A percentile compares a stretch with the other conserved stretches of the same genome.
phyloP scores from a whole-genome alignment of 2,888 invertebrate species.

The Acleris sparsana region DNA sequence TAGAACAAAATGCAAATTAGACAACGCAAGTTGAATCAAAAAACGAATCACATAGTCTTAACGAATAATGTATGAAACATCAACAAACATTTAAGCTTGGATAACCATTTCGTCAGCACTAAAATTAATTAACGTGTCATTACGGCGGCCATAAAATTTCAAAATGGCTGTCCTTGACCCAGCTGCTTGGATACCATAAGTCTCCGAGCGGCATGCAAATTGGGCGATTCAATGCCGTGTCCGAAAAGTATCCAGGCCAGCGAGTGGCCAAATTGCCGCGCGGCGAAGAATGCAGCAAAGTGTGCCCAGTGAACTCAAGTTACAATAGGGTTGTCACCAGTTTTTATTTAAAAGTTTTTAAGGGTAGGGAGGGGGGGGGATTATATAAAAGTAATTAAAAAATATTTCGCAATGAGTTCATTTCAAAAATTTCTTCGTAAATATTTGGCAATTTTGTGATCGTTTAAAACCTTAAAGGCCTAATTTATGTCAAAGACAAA shows the following conservation, averaged over 20 bases:
- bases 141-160: slow-evolving; percentile 50
- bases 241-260: slow-evolving; percentile 58
- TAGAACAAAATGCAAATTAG: too few species aligned
- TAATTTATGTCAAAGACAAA: too few species aligned
- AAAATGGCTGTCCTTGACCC: slow-evolving; percentile 54
- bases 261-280: slow-evolving; percentile 40
- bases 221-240: slow-evolving; percentile 63
- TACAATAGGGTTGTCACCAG: slow-evolving; percentile 26
- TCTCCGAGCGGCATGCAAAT: slow-evolving; percentile 58
- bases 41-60: too few species aligned
- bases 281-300: slow-evolving; percentile 45
- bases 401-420: too few species aligned
- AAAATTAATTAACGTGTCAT: slow-evolving; percentile 6
- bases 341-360: too few species aligned
- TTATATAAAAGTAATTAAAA: too few species aligned
- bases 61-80: too few species aligned
- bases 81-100: neutral
- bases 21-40: too few species aligned
- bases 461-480: too few species aligned
- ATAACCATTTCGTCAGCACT: neutral
- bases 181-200: slow-evolving; percentile 52
- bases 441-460: too few species aligned
- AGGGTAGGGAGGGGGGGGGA: too few species aligned
- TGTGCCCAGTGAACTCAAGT: slow-evolving; percentile 41
- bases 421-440: too few species aligned